Evolutionary conservation across 2,797 vertebrate genomes (phyloP), one percentile per base, ranked within the genome.

Genomic region (Falco concolor): DNA sequence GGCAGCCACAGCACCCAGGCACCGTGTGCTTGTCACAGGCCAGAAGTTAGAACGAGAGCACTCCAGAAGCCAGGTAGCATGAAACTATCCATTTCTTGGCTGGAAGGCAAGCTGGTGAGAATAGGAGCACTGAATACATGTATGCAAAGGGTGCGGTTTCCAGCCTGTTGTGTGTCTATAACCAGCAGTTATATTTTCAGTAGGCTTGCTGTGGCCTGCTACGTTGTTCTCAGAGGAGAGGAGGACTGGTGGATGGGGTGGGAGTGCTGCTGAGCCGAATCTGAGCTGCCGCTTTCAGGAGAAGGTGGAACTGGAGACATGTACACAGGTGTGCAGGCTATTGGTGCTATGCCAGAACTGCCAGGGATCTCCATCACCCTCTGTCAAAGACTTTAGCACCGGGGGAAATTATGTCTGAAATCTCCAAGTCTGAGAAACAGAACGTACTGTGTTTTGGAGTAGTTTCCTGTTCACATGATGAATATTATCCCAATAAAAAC

Each of bases 271-370:
- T 73, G 67, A 68, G 24, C 54, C 49, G 34, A 69, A 22, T 28
- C 13, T 53, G 42, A 64, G 20, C 22, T 38, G 20, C 21, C 4
- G 0, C 12, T 49, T 49, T 28, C 32, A 45, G 36, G n/a, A 80
- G 79, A 44, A 63, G 68, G 34, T 10, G 54, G 45, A 87, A 57
- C 25, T 72, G 65, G 17, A 64, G 53, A 9, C 2, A 4, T 0
- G 4, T n/a, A 47, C 25, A 12, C 8, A 4, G 1, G 8, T 11
- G 20, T 0, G 0, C 17, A 36, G n/a, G 44, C 17, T 40, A 2
- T 23, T n/a, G 34, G 45, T 12, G 53, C 86, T 53, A 1, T 38
- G 60, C 32, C 8, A 8, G 36, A 38, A 18, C 44, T 53, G 54
- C 57, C 52, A 47, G 56, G 85, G 68, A 87, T 17, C 9, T 20